phyloP scores from a whole-genome alignment of 2,113 vertebrate genomes.

The Poecile atricapillus region DNA sequence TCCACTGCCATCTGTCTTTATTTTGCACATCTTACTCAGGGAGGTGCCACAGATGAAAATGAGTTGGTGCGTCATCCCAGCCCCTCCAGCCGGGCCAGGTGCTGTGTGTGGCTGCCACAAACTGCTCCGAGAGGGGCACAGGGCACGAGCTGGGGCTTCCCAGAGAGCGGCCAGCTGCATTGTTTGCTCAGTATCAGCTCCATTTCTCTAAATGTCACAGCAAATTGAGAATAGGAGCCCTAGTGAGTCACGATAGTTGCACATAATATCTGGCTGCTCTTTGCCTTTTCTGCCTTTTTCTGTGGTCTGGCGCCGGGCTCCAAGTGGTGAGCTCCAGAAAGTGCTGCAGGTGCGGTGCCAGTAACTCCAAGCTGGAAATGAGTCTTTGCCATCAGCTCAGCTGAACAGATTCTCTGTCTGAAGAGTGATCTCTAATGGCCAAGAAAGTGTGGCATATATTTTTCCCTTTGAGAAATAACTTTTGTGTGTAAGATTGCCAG shows the following conservation, averaged over 20 bases:
- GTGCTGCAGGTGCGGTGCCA: conserved; percentile 21
- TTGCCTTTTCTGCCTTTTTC: neutral
- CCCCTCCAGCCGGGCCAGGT: neutral
- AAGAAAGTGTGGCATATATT: neutral
- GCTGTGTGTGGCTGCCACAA: neutral
- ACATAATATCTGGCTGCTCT: neutral
- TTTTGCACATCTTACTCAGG: conserved; percentile 28
- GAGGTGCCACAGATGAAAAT: conserved; percentile 49
- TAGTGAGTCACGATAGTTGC: neutral
- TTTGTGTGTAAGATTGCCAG: neutral
- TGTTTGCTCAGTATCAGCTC: conserved; percentile 7
- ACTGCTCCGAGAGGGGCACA: neutral
- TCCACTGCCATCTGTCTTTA: conserved; percentile 48
- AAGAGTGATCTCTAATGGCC: neutral
- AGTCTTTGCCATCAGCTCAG: neutral
- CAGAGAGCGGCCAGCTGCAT: neutral
- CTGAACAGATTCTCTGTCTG: neutral
- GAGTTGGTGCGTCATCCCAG: conserved; percentile 20
- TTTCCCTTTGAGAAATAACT: neutral
- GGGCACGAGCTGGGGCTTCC: neutral
- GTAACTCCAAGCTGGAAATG: neutral
- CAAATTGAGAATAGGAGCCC: conserved; percentile 41
- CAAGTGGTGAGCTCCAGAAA: neutral
- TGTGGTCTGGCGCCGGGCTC: neutral
- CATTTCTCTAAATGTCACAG: conserved; percentile 12